Evolutionary conservation across 2,113 vertebrate genomes (phyloP), one percentile per base, ranked within the genome.

Genomic region (Felis chaus): DNA sequence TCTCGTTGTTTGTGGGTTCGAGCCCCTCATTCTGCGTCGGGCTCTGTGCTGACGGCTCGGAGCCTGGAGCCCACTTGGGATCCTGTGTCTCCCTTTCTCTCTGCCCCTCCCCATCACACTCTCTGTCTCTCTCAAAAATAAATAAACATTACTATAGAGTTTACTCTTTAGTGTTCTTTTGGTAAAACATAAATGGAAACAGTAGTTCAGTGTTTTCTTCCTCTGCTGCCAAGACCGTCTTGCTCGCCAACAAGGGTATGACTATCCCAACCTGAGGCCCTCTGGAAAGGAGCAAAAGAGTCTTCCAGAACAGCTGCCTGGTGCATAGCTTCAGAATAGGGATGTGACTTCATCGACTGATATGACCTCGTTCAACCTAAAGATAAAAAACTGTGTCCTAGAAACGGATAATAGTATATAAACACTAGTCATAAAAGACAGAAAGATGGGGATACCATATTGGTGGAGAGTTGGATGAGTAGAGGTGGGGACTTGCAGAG

Each of bases 151-250:
- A 53, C 23, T 29, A 68, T 25, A 23, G 53, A 87, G 74, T 29
- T 45, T 39, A 65, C 7, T 27, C n/a, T 84, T 85, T 79, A 36
- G 23, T 91, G 36, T 25, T 50, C 25, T 18, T 57, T 39, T 33
- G 68, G 41, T 66, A 23, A 93, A 92, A 93, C 29, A 81, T 65
- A 61, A 88, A 65, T 78, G 61, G 80, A 84, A 83, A 81, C 13
- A 85, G 48, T 21, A 83, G 7, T 25, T 78, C 74, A 41, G 31
- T 89, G 48, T 86, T 95, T 71, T 78, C 41, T 87, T 93, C 29
- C 41, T 83, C 53, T 88, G 1, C 12, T 86, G 6, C 93, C 25
- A 82, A 48, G 8, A 69, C 36, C 25, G 2, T 18, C 50, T 48
- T 25, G 0, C 31, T 83, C 4, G 48, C 19, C 11, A n/a, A 36